phyloP scores from a whole-genome alignment of 2,113 vertebrate genomes.

The Leucosticte australis region DNA sequence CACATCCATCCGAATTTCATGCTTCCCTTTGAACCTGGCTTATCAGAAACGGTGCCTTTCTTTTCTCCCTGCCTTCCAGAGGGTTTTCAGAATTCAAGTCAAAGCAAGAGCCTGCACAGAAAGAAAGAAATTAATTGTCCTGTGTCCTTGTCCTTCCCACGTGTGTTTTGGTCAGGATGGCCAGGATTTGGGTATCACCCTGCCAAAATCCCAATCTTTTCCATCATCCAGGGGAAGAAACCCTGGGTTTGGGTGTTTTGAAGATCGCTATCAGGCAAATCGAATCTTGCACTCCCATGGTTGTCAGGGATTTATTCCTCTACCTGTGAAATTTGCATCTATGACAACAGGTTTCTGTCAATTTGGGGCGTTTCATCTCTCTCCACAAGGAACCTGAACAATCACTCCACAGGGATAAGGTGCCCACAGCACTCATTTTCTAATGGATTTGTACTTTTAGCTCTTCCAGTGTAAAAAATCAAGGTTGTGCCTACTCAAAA shows the following conservation, averaged over 20 bases:
- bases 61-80: not conserved
- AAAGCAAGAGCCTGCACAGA: not conserved
- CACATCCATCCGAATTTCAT: constrained; percentile 40
- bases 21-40: constrained; percentile 39
- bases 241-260: not conserved
- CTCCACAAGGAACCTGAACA: not conserved
- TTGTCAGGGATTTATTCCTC: not conserved
- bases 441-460: not conserved
- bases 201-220: not conserved
- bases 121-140: not conserved
- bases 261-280: not conserved
- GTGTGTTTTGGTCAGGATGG: not conserved
- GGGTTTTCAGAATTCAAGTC: not conserved
- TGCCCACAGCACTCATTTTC: not conserved
- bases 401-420: not conserved
- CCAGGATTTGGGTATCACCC: not conserved
- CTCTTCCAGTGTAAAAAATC: not conserved
- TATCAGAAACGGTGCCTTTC: not conserved
- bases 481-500: not conserved
- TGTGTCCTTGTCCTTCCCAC: not conserved
- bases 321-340: not conserved
- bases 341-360: not conserved
- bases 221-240: not conserved
- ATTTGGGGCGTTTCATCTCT: not conserved
- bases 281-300: not conserved